These are phyloP conservation scores for Chinchilla lanigera DNA, from an alignment of 2,113 vertebrate genomes.

Conservation along the genomic window DNA sequence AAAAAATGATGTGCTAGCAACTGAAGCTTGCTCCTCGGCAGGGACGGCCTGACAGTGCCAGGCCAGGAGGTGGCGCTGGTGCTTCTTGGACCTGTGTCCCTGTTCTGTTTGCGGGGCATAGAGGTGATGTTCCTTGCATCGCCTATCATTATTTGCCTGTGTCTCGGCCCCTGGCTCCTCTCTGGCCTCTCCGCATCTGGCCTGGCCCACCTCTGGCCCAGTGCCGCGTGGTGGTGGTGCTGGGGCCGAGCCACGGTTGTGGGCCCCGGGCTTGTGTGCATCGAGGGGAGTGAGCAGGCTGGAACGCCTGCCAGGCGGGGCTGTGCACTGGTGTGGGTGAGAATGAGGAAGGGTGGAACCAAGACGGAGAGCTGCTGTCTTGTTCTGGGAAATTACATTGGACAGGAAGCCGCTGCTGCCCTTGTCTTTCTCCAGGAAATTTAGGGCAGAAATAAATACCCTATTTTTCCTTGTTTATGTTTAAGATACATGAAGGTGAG, in stretches of 20 bases:
- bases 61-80: background rate
- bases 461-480: background rate
- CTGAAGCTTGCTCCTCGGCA: background rate
- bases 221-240: background rate
- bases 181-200: background rate
- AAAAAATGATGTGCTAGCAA: background rate
- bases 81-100: background rate
- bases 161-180: background rate
- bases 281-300: no score
- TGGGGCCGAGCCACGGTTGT: background rate
- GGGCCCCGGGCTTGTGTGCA: no score
- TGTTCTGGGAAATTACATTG: background rate
- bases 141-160: accelerated
- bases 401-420: background rate
- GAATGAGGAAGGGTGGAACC: background rate
- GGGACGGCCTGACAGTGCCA: background rate
- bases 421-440: background rate
- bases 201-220: no score
- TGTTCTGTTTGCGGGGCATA: background rate
- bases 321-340: background rate
- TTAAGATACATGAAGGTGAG: background rate
- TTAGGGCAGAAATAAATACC: background rate
- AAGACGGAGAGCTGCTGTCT: background rate
- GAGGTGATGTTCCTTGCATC: accelerated
- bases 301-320: background rate